phyloP scores from a whole-genome alignment of 2,113 vertebrate genomes.

The Ophthalmolycus amberensis region DNA sequence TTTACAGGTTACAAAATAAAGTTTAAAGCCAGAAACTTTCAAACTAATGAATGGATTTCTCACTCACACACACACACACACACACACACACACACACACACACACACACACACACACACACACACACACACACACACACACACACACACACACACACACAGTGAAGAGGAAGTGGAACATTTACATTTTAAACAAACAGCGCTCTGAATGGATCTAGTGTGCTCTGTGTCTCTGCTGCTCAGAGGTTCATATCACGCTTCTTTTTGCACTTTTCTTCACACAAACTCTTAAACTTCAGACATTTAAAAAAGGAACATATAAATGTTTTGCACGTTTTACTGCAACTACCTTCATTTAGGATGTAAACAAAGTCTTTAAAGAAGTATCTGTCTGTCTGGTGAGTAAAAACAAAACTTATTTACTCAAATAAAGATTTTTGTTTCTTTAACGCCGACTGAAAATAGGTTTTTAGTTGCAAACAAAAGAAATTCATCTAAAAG shows the following conservation, averaged over 20 bases:
- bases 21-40: not conserved
- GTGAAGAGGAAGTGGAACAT: not conserved
- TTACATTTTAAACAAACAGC: not conserved
- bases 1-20: not conserved
- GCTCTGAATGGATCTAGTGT: not conserved
- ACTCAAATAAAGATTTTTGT: no score
- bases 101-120: not conserved
- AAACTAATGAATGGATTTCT: not conserved
- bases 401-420: no score
- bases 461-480: no score
- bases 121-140: no score
- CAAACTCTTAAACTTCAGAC: not conserved
- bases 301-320: not conserved
- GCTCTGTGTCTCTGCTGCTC: not conserved
- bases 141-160: no score
- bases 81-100: no score
- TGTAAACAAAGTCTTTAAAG: not conserved
- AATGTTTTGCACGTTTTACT: constrained; percentile 9
- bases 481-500: no score
- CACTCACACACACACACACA: not conserved
- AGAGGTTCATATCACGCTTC: not conserved
- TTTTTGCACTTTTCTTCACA: not conserved
- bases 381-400: not conserved
- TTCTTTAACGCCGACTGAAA: no score
- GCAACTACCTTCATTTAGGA: not conserved